Percentiles rank a stretch among this genome's conserved stretches.
Conservation (phyloP, 2,888 invertebrate genomes). For the Ethmia dodecea region DNA sequence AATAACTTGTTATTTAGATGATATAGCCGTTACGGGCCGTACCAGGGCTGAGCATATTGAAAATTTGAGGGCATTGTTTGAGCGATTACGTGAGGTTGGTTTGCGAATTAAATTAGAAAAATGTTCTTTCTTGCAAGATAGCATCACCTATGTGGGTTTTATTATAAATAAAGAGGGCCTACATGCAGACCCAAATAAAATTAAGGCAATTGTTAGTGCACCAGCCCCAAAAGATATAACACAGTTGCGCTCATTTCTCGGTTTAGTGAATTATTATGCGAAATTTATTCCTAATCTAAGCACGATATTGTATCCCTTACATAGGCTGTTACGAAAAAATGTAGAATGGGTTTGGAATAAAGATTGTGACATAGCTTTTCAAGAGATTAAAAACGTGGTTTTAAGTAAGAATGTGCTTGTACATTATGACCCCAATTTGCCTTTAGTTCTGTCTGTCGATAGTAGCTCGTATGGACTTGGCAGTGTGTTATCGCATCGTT, state of each 20-base stretch:
- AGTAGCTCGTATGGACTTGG: neutral
- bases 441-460: neutral
- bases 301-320: neutral
- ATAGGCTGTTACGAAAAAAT: neutral
- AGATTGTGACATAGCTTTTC: neutral
- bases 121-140: neutral
- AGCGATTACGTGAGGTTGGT: neutral
- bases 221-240: neutral
- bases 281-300: neutral
- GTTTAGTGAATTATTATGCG: neutral
- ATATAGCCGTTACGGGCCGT: conserved; percentile 1
- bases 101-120: neutral
- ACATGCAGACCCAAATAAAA: neutral
- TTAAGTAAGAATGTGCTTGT: neutral
- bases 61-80: neutral
- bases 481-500: neutral
- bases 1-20: neutral
- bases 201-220: neutral
- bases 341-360: neutral
- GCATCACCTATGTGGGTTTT: neutral
- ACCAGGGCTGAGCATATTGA: neutral
- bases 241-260: neutral
- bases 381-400: neutral
- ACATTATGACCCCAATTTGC: neutral
- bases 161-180: neutral